Evolutionary conservation across 2,797 vertebrate species (phyloP).

Genomic region (Balearica regulorum): DNA sequence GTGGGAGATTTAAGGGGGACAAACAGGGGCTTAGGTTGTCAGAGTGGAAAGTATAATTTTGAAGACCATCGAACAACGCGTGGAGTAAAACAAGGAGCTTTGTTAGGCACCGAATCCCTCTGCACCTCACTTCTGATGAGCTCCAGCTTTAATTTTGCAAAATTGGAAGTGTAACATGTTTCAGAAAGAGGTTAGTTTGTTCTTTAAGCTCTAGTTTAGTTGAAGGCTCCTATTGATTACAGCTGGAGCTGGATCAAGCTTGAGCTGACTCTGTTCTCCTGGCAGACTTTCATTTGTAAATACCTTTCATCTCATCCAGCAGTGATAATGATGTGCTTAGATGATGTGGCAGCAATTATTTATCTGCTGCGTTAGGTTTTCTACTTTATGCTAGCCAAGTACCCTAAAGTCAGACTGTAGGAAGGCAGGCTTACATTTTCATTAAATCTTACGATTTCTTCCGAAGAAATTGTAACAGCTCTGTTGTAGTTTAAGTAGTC

Average conservation of each 20-base stretch:
- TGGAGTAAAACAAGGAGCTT: conserved; percentile 12
- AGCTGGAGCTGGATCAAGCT: conserved; percentile 33
- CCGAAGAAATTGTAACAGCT: background rate
- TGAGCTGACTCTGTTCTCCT: conserved; percentile 32
- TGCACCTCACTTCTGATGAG: background rate
- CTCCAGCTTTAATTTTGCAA: background rate
- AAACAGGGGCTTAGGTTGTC: background rate
- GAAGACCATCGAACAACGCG: background rate
- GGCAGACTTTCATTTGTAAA: conserved; percentile 21
- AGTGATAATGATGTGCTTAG: conserved; percentile 24
- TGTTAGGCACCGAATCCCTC: background rate
- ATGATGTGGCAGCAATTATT: conserved; percentile 50
- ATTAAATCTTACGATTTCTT: background rate
- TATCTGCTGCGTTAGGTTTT: background rate
- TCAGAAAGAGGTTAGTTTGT: background rate
- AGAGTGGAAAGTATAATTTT: background rate
- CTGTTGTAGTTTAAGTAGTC: background rate
- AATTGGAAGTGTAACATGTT: background rate
- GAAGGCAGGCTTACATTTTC: background rate
- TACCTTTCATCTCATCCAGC: conserved; percentile 42
- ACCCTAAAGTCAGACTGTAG: background rate
- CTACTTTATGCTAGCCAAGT: background rate
- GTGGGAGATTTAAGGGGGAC: background rate
- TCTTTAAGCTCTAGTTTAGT: background rate
- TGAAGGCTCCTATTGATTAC: conserved; percentile 51